phyloP scores from a whole-genome alignment of 2,797 vertebrate species.

The Anabacerthia variegaticeps region DNA sequence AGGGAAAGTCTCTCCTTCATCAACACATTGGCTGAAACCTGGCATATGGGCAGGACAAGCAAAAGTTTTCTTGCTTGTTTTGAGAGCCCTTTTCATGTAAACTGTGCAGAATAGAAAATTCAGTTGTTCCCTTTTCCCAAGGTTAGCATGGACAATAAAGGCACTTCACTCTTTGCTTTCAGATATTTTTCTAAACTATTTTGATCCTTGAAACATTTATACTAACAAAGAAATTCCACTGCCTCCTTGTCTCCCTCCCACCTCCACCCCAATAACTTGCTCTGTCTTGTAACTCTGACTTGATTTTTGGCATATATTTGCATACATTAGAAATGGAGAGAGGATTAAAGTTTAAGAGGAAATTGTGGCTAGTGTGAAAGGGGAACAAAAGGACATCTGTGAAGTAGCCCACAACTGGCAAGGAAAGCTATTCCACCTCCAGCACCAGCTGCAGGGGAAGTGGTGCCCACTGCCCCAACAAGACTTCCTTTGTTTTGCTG shows the following conservation, averaged over 20 bases:
- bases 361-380: conserved; percentile 76
- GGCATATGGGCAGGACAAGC: neutral
- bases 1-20: neutral
- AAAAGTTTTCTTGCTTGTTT: neutral
- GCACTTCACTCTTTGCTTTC: neutral
- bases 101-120: neutral
- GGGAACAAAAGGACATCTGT: conserved; percentile 79
- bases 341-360: conserved; percentile 74
- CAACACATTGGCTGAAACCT: neutral
- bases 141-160: neutral
- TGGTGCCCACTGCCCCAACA: conserved; percentile 70
- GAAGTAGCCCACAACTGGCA: conserved; percentile 76
- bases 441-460: conserved; percentile 75
- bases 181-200: conserved; percentile 48
- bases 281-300: conserved; percentile 50
- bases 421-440: conserved; percentile 76
- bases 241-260: neutral
- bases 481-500: conserved; percentile 71
- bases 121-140: neutral
- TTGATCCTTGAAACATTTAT: conserved; percentile 24
- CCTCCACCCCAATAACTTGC: conserved; percentile 37
- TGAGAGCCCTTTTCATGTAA: neutral
- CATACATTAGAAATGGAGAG: conserved; percentile 70
- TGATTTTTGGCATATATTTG: conserved; percentile 72
- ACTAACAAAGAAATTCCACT: conserved; percentile 51